Conservation (phyloP, 1,140 invertebrate genomes). For the Mizuhopecten yessoensis region DNA sequence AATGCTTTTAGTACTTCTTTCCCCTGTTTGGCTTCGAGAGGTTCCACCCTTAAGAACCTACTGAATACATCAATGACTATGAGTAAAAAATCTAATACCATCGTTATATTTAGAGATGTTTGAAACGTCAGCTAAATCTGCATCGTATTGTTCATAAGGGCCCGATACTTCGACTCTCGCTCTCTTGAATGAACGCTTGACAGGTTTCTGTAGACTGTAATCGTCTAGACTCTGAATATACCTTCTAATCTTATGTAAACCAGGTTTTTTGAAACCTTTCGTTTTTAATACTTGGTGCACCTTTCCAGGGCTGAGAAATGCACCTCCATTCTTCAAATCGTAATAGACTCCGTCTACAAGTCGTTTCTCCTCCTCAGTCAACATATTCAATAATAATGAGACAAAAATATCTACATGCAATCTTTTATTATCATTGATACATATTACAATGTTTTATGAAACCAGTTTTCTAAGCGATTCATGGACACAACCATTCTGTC, state of each 20-base stretch:
- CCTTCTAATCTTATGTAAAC: constrained; percentile 6
- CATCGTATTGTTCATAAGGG: constrained; percentile 37
- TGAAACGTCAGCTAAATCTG: constrained; percentile 41
- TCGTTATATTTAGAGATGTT: neutral
- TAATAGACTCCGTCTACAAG: too few species aligned
- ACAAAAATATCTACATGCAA: neutral
- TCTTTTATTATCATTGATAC: neutral
- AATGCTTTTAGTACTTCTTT: constrained; percentile 56
- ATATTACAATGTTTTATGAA: too few species aligned
- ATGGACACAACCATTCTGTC: neutral
- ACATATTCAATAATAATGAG: too few species aligned
- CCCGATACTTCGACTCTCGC: constrained; percentile 8
- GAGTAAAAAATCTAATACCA: neutral
- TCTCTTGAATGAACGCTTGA: neutral
- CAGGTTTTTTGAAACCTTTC: neutral
- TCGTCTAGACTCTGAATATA: constrained; percentile 44
- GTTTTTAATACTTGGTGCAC: constrained; percentile 41
- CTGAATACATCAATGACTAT: constrained; percentile 47
- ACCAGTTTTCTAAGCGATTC: too few species aligned
- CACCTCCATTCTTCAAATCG: too few species aligned
- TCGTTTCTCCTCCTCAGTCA: too few species aligned
- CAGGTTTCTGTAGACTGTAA: constrained; percentile 24
- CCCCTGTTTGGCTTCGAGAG: constrained; percentile 46
- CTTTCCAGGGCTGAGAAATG: too few species aligned
- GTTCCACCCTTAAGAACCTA: constrained; percentile 4